Evolutionary conservation across 2,797 vertebrate species (phyloP), one percentile per base, ranked within the genome.

Genomic region (Dryobates pubescens): DNA sequence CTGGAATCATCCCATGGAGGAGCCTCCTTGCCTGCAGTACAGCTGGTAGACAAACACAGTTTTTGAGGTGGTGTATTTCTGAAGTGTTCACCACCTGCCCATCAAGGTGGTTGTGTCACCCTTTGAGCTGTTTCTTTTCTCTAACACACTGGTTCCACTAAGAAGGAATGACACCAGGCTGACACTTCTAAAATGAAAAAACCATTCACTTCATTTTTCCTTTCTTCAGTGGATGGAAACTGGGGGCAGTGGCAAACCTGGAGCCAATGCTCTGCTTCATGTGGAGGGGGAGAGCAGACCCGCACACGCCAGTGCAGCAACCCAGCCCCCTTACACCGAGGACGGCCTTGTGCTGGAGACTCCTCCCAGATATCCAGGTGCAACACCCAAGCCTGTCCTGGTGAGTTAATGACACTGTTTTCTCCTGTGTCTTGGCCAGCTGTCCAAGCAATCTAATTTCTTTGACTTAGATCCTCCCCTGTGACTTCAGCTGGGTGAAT

Each of bases 161-260:
- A 19, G 26, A 47, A 59, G 29, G 38, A 75, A n/a, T 23, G 41
- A 47, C 27, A 19, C 17, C 65, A 27, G n/a, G 67, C 59, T 29
- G 29, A 72, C 41, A 9, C 6, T 22, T 19, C 38, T 36, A 19
- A 77, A 69, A 9, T n/a, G 5, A 74, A 57, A 80, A 78, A 10
- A 30, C 8, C 2, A 0, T 29, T 81, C 78, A 68, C 38, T 82
- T 79, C 17, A 3, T 68, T 72, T 26, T 72, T 29, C 57, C 11
- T 90, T 29, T 74, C 92, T 96, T 23, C 94, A 99, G 99, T 98
- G 95, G 98, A 99, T 96, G 99, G 99, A 74, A 98, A 97, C 82
- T 99, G 99, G 99, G 98, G 98, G 14, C 93, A 96, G 10, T 99
- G 99, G 99, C 98, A 99, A 47, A 82, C 97, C 1, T 99, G 99